These are phyloP conservation scores for Peromyscus polionotus DNA, from an alignment of 2,113 vertebrate species.

Conservation along the genomic window DNA sequence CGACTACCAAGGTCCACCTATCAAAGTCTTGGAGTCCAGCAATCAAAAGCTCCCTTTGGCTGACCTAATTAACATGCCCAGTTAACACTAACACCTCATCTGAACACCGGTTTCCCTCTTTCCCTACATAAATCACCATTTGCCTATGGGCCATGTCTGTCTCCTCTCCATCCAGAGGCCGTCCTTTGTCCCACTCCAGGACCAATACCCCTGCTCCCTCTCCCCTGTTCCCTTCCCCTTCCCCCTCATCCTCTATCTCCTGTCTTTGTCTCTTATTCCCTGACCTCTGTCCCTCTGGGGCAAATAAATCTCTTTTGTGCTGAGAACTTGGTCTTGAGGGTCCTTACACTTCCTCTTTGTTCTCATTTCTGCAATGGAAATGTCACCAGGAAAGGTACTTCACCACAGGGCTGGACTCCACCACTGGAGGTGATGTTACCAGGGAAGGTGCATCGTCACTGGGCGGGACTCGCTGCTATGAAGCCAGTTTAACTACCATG, in stretches of 20 bases:
- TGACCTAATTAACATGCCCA: not conserved
- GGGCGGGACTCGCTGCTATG: too few relatives aligned
- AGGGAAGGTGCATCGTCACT: not conserved
- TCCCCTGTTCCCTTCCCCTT: not conserved
- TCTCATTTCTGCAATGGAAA: not conserved
- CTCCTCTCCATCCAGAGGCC: not conserved
- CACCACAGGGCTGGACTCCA: too few relatives aligned
- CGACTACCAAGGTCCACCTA: not conserved
- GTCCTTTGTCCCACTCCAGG: not conserved
- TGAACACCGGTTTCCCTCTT: not conserved
- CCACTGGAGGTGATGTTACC: not conserved
- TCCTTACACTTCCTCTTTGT: not conserved
- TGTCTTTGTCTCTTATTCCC: not conserved
- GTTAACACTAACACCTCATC: not conserved
- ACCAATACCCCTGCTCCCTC: not conserved
- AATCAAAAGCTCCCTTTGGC: not conserved
- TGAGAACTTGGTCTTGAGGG: not conserved
- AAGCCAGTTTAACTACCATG: not conserved
- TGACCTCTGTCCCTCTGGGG: too few relatives aligned
- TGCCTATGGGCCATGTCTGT: not conserved
- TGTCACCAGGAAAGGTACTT: too few relatives aligned
- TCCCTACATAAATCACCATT: too few relatives aligned
- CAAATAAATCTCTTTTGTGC: not conserved
- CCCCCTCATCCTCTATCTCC: not conserved
- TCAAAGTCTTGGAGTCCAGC: not conserved